Percentiles rank a stretch among this genome's conserved stretches.
Evolutionary conservation across 2,888 invertebrate species (phyloP).

Genomic region (Chymomyza procnemis): DNA sequence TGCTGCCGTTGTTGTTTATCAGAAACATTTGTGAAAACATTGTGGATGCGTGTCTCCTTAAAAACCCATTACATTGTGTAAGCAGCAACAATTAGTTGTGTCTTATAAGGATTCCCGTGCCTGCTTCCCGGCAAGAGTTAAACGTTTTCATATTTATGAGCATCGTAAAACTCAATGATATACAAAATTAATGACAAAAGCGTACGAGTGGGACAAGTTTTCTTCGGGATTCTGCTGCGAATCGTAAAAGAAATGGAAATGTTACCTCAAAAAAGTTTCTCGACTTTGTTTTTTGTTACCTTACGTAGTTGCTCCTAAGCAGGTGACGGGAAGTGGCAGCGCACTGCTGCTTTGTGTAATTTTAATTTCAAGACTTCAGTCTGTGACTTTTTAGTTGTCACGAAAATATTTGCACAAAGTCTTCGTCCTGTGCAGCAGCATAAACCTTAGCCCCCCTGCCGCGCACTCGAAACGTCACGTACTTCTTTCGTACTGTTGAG

Average conservation of each 20-base stretch:
- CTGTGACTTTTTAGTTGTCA: conserved; percentile 5
- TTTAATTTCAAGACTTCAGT: conserved; percentile 67
- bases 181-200: conserved; percentile 74
- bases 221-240: conserved; percentile 39
- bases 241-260: conserved; percentile 71
- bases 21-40: conserved; percentile 68
- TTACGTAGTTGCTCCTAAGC: neutral
- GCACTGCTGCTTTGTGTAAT: conserved; percentile 58
- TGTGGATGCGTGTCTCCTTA: conserved; percentile 63
- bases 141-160: conserved; percentile 77
- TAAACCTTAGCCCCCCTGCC: conserved; percentile 2
- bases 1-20: conserved; percentile 47
- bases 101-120: conserved; percentile 38
- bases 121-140: conserved; percentile 66
- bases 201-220: conserved; percentile 54
- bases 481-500: conserved; percentile 52
- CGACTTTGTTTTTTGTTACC: conserved; percentile 11
- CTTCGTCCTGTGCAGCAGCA: conserved; percentile 46
- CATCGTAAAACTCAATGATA: conserved; percentile 77
- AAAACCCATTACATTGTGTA: conserved; percentile 70
- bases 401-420: conserved; percentile 23
- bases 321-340: neutral
- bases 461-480: conserved; percentile 66
- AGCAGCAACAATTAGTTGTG: conserved; percentile 77
- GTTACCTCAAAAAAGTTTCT: conserved; percentile 65